Percentiles rank a stretch among this genome's conserved stretches.
Conservation (phyloP, 2,888 invertebrate species). For the Lasioglossum morio region DNA sequence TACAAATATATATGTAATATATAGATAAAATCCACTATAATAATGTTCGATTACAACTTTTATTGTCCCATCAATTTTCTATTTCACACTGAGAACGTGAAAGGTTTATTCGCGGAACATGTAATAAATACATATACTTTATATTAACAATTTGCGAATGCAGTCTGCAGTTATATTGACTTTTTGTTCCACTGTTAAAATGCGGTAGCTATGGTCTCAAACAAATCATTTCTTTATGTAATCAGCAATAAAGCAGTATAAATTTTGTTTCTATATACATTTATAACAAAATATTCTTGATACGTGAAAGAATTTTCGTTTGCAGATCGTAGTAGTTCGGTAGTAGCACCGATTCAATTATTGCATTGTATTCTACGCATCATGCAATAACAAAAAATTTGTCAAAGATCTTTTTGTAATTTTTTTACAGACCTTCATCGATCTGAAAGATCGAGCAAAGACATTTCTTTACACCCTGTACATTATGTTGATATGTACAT, state of each 20-base stretch:
- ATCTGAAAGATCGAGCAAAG: no score
- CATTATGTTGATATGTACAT: neutral
- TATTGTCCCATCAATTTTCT: neutral
- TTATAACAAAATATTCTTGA: neutral
- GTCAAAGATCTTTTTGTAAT: no score
- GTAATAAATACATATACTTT: neutral
- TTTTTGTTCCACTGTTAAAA: neutral
- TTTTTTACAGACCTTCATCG: no score
- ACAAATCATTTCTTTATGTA: neutral
- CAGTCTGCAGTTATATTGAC: neutral
- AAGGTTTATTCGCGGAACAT: neutral
- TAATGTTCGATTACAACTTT: neutral
- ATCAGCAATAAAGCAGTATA: neutral
- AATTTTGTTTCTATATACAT: neutral
- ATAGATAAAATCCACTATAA: neutral
- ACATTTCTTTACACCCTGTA: neutral
- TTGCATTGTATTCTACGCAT: no score
- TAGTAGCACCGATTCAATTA: no score
- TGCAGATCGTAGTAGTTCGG: neutral
- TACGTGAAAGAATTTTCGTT: neutral
- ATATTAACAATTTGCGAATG: neutral
- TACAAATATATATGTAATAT: no score
- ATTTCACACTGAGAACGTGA: neutral
- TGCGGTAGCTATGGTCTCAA: neutral
- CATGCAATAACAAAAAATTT: no score